phyloP scores from a whole-genome alignment of 2,888 invertebrate genomes.

The Acleris cristana region DNA sequence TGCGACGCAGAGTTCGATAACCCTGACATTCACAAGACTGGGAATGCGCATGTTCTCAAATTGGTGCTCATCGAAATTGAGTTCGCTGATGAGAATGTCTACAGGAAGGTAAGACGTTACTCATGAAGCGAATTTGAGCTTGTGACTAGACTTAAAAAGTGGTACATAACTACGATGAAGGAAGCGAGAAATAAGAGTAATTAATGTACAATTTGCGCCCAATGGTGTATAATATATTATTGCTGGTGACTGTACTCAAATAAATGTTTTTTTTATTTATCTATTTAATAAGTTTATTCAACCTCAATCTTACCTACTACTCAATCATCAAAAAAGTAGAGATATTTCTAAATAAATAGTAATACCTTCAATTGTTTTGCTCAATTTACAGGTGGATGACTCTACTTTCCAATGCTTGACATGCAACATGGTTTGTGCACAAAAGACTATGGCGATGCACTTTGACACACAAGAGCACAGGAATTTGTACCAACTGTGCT shows the following conservation, averaged over 20 bases:
- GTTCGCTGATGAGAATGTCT: conserved; percentile 50
- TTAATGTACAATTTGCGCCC: too few relatives aligned
- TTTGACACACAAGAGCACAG: conserved; percentile 45
- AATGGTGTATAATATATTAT: too few relatives aligned
- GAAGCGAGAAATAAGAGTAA: too few relatives aligned
- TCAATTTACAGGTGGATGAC: conserved; percentile 54
- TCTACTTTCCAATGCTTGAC: conserved; percentile 57
- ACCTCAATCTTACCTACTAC: too few relatives aligned
- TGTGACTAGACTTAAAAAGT: too few relatives aligned
- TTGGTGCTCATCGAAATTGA: conserved; percentile 55
- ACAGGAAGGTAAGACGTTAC: conserved; percentile 52
- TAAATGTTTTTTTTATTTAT: too few relatives aligned
- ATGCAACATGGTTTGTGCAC: conserved; percentile 50
- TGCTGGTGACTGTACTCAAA: too few relatives aligned
- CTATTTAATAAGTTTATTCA: too few relatives aligned
- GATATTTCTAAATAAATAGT: too few relatives aligned
- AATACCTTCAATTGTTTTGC: too few relatives aligned
- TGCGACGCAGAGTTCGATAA: conserved; percentile 61
- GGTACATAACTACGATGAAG: too few relatives aligned
- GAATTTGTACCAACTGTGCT: conserved; percentile 40
- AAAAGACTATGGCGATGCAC: conserved; percentile 42
- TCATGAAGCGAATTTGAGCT: neutral
- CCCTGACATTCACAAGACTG: conserved; percentile 51
- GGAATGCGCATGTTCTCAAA: conserved; percentile 55
- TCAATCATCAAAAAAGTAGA: too few relatives aligned